phyloP scores from a whole-genome alignment of 2,888 invertebrate species.

The Oasisia sp. region DNA sequence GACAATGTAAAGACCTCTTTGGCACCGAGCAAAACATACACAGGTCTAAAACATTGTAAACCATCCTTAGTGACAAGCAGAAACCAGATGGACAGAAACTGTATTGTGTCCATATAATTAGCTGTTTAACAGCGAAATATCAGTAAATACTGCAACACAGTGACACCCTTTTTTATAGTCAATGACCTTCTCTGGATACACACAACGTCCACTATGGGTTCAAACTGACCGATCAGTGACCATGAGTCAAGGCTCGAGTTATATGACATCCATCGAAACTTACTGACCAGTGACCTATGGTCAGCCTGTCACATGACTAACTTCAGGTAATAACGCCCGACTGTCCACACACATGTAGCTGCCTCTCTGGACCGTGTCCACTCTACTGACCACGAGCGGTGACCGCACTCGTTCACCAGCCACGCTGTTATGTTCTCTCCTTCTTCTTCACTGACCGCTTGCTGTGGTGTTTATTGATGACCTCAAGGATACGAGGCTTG shows the following conservation, averaged over 20 bases:
- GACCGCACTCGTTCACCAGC: neutral
- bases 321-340: neutral
- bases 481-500: slow-evolving; percentile 87
- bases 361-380: neutral
- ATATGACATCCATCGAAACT: neutral
- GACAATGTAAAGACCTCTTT: too few relatives aligned
- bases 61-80: too few relatives aligned
- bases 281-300: neutral
- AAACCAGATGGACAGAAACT: too few relatives aligned
- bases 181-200: neutral
- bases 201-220: neutral
- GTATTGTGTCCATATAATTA: too few relatives aligned
- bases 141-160: too few relatives aligned
- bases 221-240: neutral
- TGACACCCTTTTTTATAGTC: neutral
- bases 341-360: neutral
- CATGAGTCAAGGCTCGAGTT: neutral
- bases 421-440: slow-evolving; percentile 67
- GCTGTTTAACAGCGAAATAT: too few relatives aligned
- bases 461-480: slow-evolving; percentile 89
- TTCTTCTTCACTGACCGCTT: slow-evolving; percentile 93
- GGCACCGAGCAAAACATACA: too few relatives aligned
- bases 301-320: neutral
- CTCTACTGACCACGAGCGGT: neutral
- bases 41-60: too few relatives aligned